These are phyloP conservation scores for Acleris emargana DNA, from an alignment of 2,888 invertebrate genomes.

Conservation along the genomic window DNA sequence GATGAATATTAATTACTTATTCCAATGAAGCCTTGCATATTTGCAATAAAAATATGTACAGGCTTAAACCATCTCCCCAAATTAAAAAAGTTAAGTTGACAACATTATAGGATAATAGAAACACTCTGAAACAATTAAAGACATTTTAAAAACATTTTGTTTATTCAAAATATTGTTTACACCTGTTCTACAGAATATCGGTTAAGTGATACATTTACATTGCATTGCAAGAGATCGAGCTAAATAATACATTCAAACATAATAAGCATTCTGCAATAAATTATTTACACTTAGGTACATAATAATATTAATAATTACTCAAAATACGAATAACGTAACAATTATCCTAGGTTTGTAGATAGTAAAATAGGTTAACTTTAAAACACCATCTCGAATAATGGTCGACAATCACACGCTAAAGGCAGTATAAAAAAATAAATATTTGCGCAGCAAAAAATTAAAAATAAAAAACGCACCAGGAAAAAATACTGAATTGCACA, in stretches of 20 bases:
- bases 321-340: slow-evolving; percentile 16
- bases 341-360: neutral
- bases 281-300: slow-evolving; percentile 32
- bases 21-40: no score
- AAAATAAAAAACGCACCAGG: no score
- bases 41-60: no score
- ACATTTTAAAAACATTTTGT: slow-evolving; percentile 26
- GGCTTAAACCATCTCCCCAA: no score
- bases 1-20: no score
- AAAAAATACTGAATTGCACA: no score
- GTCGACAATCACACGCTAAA: no score
- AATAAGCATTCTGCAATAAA: slow-evolving; percentile 32
- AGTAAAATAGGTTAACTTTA: no score
- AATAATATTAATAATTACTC: slow-evolving; percentile 16
- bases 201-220: slow-evolving; percentile 6
- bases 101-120: neutral
- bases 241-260: slow-evolving; percentile 23
- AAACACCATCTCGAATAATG: no score
- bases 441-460: no score
- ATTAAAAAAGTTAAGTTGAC: no score
- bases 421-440: no score
- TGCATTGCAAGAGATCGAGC: slow-evolving; percentile 32
- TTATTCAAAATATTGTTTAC: slow-evolving; percentile 32
- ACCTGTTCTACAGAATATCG: slow-evolving; percentile 17
- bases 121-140: slow-evolving; percentile 8